Base-by-base conservation (phyloP, 1,140 invertebrate genomes). In the Papilio dardanus region DNA sequence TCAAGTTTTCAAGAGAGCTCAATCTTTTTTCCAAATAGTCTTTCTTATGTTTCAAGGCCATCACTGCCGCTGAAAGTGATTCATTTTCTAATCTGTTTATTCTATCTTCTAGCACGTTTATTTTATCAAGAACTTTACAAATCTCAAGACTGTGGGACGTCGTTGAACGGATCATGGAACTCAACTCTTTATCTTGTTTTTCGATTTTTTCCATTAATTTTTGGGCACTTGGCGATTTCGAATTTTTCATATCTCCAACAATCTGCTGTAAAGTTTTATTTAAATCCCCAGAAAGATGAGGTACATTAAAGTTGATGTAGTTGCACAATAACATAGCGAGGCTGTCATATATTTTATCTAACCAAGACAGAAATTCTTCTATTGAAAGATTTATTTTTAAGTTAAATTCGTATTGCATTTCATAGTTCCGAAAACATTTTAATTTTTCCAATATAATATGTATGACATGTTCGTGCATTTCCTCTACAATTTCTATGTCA, bases 401-500 rank as follows among this genome's bases (percentile, higher is more conserved):
- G 76, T 82, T 85, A 78, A 89, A 92, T 74, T 89, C 86, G 30
- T 81, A 78, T 19, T 86, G 79, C 42, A 77, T 76, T 76, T 77
- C 76, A 77, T 76, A 86, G 69, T 80, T 88, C 74, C 83, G 81
- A 50, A 88, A 88, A 79, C 84, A 88, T 76, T 87, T 89, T 16
- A 89, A 66, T 79, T 89, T 89, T 19, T 88, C 86, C 54, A 86
- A 74, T 74, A 93, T 80, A 33, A 74, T 14, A 65, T 76, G 35
- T 19, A 77, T 82, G 58, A 88, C 83, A 40, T 90, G 85, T 78
- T 83, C 83, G 67, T 93, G 87, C 92, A 93, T 93, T 69, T 88
- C 90, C 83, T 92, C 87, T 30, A 92, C 81, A 68, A 93, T 88
- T 87, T 93, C 92, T 14, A 90, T 75, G 66, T 93, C 92, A 12